A percentile compares a stretch with the other conserved stretches of the same genome.
Evolutionary conservation across 30 jellyfish, hydroid and myxozoan genomes (phyloP).

Genomic region (Calvadosia cruxmelitensis): DNA sequence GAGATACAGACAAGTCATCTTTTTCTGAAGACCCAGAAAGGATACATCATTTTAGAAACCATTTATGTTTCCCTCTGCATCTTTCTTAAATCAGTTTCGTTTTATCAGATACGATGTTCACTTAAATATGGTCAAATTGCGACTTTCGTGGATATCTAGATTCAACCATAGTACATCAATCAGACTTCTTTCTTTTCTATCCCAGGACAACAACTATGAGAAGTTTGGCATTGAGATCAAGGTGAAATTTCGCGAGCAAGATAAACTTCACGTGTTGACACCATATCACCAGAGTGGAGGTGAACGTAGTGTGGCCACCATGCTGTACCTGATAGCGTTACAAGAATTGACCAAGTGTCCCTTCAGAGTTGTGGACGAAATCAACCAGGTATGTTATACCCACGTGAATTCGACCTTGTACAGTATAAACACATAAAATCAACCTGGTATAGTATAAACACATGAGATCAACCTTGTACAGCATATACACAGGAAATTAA

Average conservation of each 20-base stretch:
- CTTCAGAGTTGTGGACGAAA: constrained; percentile 88
- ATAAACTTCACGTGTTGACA: constrained; percentile 55
- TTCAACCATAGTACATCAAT: too few relatives aligned
- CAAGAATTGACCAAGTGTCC: constrained; percentile 90
- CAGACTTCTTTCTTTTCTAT: too few relatives aligned
- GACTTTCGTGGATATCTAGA: neutral
- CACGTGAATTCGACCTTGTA: too few relatives aligned
- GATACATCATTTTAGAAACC: too few relatives aligned
- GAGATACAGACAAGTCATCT: too few relatives aligned
- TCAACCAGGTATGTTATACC: constrained; percentile 85
- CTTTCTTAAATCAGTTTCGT: neutral
- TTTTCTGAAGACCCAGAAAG: too few relatives aligned
- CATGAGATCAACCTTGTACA: too few relatives aligned
- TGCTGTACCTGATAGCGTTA: constrained; percentile 77
- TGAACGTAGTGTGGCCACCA: constrained; percentile 92
- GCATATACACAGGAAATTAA: too few relatives aligned
- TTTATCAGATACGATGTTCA: too few relatives aligned
- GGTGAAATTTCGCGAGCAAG: constrained; percentile 81
- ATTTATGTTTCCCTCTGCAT: neutral
- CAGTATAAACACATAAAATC: too few relatives aligned
- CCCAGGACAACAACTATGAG: constrained; percentile 75
- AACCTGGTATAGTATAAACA: too few relatives aligned
- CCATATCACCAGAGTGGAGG: constrained; percentile 97
- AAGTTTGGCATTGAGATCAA: constrained; percentile 70
- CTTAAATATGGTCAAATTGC: too few relatives aligned